These are phyloP conservation scores for Microcebus griseorufus DNA, from an alignment of 2,113 vertebrate genomes.

Conservation along the genomic window DNA sequence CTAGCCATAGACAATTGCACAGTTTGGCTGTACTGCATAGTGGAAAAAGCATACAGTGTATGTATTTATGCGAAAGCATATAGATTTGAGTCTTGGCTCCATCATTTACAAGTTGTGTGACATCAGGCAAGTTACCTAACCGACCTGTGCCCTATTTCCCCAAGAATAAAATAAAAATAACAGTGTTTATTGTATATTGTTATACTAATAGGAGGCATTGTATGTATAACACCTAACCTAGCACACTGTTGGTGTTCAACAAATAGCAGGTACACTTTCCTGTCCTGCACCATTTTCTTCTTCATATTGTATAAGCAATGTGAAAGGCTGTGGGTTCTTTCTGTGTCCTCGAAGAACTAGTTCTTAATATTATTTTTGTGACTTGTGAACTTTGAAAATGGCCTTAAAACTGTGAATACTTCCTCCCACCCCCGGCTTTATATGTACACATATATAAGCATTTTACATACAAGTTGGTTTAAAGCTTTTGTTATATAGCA, in stretches of 20 bases:
- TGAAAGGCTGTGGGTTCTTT: neutral
- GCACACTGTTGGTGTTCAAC: neutral
- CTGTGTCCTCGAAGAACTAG: neutral
- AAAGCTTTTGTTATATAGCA: neutral
- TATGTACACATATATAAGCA: neutral
- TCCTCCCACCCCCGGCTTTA: neutral
- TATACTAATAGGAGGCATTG: neutral
- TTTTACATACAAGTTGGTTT: neutral
- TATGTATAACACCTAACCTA: neutral
- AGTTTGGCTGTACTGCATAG: neutral
- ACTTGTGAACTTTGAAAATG: neutral
- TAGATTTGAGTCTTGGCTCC: neutral
- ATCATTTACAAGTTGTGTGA: neutral
- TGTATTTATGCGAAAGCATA: neutral
- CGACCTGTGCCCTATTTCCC: neutral
- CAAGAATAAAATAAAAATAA: neutral
- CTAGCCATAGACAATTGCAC: neutral
- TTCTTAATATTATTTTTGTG: conserved; percentile 11
- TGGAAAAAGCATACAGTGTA: neutral
- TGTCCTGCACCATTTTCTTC: neutral
- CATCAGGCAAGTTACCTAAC: neutral
- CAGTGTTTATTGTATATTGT: neutral
- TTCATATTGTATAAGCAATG: neutral
- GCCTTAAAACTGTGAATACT: neutral
- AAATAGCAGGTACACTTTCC: neutral